phyloP scores from a whole-genome alignment of 2,888 invertebrate species.

The Tetranychus piercei region DNA sequence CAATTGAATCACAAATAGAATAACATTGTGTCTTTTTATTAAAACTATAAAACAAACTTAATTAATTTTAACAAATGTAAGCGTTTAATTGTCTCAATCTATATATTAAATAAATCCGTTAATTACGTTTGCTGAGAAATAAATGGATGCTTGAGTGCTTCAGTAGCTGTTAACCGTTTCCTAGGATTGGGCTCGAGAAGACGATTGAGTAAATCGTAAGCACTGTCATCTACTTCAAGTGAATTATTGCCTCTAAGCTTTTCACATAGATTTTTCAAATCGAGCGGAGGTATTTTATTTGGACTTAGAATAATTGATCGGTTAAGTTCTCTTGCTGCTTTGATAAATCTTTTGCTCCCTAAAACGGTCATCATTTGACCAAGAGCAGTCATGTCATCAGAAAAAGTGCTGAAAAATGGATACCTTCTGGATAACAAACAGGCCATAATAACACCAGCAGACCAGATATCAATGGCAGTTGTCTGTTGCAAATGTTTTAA shows the following conservation, averaged over 20 bases:
- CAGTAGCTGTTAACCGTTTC: constrained; percentile 50
- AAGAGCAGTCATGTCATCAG: constrained; percentile 56
- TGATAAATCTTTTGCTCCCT: constrained; percentile 49
- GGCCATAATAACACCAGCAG: constrained; percentile 62
- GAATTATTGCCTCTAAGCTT: constrained; percentile 28
- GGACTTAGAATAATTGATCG: constrained; percentile 26
- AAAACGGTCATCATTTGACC: constrained; percentile 63
- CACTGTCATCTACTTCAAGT: constrained; percentile 44
- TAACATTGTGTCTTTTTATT: too few relatives aligned
- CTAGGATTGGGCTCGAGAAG: constrained; percentile 61
- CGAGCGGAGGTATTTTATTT: constrained; percentile 28
- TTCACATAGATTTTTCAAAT: constrained; percentile 34
- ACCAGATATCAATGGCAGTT: constrained; percentile 71
- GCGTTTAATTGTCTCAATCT: too few relatives aligned
- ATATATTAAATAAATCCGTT: too few relatives aligned
- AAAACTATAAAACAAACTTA: too few relatives aligned
- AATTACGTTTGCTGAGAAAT: not conserved
- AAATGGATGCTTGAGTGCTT: constrained; percentile 57
- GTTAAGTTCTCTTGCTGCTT: constrained; percentile 50
- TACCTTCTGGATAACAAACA: constrained; percentile 57
- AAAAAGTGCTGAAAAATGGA: constrained; percentile 57
- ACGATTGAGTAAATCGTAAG: constrained; percentile 50
- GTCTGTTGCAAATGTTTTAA: constrained; percentile 59
- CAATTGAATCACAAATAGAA: too few relatives aligned
- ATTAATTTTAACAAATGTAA: too few relatives aligned